phyloP scores from a whole-genome alignment of 2,113 vertebrate genomes.

The Trochalopteron elliotii region DNA sequence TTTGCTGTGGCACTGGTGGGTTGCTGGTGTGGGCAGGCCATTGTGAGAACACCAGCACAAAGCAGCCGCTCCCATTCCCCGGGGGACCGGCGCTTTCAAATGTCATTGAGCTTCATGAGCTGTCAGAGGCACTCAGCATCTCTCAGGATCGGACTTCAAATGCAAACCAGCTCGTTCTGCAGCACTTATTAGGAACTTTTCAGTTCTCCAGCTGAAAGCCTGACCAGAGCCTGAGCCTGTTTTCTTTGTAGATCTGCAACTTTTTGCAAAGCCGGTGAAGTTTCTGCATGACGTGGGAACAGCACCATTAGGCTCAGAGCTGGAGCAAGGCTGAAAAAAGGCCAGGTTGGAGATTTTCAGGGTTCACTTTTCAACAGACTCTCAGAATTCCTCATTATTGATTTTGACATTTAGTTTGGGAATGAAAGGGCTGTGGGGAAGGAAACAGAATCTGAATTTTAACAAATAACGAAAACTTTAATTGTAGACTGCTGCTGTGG shows the following conservation, averaged over 20 bases:
- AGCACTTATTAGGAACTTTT: background rate
- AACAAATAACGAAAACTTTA: background rate
- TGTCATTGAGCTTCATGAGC: conserved; percentile 21
- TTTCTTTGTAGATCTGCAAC: background rate
- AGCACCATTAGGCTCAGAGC: background rate
- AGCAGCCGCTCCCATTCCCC: background rate
- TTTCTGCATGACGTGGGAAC: background rate
- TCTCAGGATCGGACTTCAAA: background rate
- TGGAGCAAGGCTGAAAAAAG: background rate
- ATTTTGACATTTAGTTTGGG: background rate
- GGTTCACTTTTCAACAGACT: background rate
- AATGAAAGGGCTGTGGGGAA: background rate
- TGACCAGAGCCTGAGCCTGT: background rate
- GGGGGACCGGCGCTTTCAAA: background rate
- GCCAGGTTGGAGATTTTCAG: background rate
- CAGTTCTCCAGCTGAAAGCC: background rate
- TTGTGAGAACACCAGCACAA: background rate
- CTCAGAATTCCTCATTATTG: background rate
- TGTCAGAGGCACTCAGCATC: conserved; percentile 29
- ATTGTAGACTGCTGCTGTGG: background rate
- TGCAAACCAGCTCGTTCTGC: background rate
- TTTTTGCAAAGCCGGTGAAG: background rate
- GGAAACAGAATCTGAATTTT: background rate
- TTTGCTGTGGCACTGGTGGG: background rate
- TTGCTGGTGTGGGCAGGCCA: background rate